Conservation (phyloP, 2,113 vertebrate species). For the Tragelaphus strepsiceros region DNA sequence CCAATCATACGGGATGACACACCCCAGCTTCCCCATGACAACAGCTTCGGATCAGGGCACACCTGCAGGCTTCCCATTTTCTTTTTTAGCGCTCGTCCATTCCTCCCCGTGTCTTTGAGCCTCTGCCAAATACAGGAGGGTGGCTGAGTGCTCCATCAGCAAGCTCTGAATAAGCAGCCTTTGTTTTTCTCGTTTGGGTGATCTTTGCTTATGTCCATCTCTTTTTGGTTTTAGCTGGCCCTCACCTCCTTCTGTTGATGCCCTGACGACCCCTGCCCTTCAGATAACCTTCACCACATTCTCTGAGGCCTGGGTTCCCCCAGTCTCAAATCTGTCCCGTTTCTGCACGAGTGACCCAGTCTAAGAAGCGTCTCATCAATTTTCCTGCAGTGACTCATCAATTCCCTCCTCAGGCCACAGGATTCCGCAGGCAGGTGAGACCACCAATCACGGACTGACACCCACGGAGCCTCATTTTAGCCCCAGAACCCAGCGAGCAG, state of each 20-base stretch:
- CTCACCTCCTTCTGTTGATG: neutral
- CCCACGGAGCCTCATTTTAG: neutral
- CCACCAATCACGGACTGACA: neutral
- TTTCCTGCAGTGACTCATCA: constrained; percentile 28
- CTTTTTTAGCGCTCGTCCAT: too few relatives aligned
- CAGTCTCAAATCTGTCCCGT: neutral
- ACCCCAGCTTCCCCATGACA: neutral
- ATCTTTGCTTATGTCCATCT: neutral
- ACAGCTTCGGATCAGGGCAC: neutral
- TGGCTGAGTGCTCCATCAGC: neutral
- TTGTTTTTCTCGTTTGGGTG: neutral
- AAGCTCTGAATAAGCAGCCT: neutral
- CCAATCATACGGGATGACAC: neutral
- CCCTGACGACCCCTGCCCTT: neutral
- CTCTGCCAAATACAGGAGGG: neutral
- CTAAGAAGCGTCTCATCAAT: neutral
- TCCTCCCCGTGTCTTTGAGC: neutral
- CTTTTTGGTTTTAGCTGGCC: neutral
- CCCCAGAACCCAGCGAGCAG: neutral
- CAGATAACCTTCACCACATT: neutral
- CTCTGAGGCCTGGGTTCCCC: neutral
- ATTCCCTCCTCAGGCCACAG: neutral
- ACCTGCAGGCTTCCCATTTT: neutral
- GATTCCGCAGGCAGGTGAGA: neutral
- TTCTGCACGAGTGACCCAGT: neutral